phyloP scores from a whole-genome alignment of 1,140 invertebrate species.

The Ceratina calcarata region DNA sequence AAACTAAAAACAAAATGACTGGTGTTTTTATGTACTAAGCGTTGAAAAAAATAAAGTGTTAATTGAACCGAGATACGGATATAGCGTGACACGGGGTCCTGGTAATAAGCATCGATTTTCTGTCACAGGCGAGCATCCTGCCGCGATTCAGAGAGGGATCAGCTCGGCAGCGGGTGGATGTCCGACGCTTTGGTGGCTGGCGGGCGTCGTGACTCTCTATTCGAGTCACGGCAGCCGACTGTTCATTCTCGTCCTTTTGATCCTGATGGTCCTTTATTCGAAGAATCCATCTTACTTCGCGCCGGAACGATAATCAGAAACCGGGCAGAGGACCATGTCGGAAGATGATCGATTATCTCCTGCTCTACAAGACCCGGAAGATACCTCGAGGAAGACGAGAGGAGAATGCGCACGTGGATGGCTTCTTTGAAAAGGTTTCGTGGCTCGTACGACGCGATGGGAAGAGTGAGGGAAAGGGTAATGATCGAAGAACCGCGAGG shows the following conservation, averaged over 20 bases:
- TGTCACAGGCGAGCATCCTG: constrained; percentile 77
- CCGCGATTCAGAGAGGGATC: constrained; percentile 78
- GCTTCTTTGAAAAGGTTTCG: constrained; percentile 24
- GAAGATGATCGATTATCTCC: constrained; percentile 61
- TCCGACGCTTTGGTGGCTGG: constrained; percentile 78
- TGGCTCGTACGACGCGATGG: constrained; percentile 1
- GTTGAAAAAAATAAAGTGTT: not conserved
- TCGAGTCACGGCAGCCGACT: constrained; percentile 74
- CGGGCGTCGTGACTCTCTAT: constrained; percentile 75
- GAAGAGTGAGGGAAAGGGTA: constrained; percentile 8
- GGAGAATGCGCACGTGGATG: constrained; percentile 12
- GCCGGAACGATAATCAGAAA: constrained; percentile 74
- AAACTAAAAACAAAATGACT: too few relatives aligned
- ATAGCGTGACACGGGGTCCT: too few relatives aligned
- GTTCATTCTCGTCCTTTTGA: constrained; percentile 72
- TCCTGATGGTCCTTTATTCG: constrained; percentile 70
- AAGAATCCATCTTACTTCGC: constrained; percentile 70
- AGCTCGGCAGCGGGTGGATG: constrained; percentile 77
- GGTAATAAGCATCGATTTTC: constrained; percentile 30
- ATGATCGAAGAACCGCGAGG: constrained; percentile 43
- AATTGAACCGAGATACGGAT: not conserved
- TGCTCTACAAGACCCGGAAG: constrained; percentile 54
- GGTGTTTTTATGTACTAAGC: too few relatives aligned
- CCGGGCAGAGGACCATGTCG: constrained; percentile 41
- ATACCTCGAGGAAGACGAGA: constrained; percentile 47